Evolutionary conservation across 1,140 invertebrate genomes (phyloP).

Genomic region (Chionoecetes opilio): DNA sequence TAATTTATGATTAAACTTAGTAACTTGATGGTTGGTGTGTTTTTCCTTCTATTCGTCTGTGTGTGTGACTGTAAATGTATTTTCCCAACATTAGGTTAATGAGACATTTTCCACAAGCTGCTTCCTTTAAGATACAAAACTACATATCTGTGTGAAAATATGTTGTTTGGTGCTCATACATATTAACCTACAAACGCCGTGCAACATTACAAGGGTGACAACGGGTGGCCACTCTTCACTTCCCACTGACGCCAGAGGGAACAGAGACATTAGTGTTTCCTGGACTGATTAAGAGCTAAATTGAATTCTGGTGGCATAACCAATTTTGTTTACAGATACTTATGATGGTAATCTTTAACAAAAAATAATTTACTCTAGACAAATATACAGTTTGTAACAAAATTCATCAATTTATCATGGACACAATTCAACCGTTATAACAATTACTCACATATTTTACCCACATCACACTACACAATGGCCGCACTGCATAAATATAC

Average conservation of each 20-base stretch:
- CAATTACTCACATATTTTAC: too few relatives aligned
- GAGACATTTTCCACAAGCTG: conserved; percentile 1
- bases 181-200: background rate
- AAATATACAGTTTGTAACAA: background rate
- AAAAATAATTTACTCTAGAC: background rate
- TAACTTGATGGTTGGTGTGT: background rate
- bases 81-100: background rate
- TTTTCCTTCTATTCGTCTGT: background rate
- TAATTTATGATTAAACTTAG: conserved; percentile 31
- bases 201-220: background rate
- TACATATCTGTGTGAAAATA: conserved; percentile 30
- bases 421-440: too few relatives aligned
- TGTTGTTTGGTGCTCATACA: conserved; percentile 19
- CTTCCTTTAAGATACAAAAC: conserved; percentile 21
- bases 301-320: too few relatives aligned
- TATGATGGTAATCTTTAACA: background rate
- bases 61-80: background rate
- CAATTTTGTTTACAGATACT: too few relatives aligned
- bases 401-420: too few relatives aligned
- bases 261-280: background rate
- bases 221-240: background rate
- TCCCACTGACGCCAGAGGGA: background rate
- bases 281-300: too few relatives aligned
- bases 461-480: too few relatives aligned
- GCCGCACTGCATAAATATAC: conserved; percentile 31